A percentile compares a stretch with the other conserved stretches of the same genome.
Conservation (phyloP, 2,888 invertebrate genomes). For the Agonopterix arenella region DNA sequence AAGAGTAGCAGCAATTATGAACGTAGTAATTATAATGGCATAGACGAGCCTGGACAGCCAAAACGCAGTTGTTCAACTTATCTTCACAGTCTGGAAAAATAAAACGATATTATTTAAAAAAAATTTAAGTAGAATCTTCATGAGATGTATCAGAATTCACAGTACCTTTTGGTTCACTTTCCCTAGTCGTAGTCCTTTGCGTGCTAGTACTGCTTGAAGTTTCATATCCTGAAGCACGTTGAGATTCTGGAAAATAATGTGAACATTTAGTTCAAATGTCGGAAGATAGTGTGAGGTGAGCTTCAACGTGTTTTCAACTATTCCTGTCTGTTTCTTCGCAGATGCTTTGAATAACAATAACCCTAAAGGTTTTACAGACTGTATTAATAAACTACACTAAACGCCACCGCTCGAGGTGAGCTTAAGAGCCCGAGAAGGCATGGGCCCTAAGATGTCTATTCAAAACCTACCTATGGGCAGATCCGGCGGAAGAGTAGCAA, state of each 20-base stretch:
- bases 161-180: conserved; percentile 32
- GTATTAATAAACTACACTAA: no score
- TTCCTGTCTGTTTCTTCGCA: no score
- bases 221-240: conserved; percentile 29
- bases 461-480: conserved; percentile 32
- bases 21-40: conserved; percentile 92
- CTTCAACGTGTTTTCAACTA: no score
- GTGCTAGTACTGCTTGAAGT: conserved; percentile 16
- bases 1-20: conserved; percentile 89
- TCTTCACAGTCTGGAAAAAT: conserved; percentile 78
- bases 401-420: no score
- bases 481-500: conserved; percentile 24
- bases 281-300: no score
- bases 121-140: no score
- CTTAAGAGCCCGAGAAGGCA: no score
- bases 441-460: no score
- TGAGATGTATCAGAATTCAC: no score
- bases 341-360: no score
- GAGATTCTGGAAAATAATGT: conserved; percentile 39
- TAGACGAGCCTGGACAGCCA: conserved; percentile 90
- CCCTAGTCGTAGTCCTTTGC: conserved; percentile 20
- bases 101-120: not conserved
- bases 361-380: no score
- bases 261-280: not conserved
- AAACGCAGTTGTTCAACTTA: conserved; percentile 84